Percentiles rank a stretch among this genome's conserved stretches.
Conservation (phyloP, 2,113 vertebrate species). For the Astur gentilis region DNA sequence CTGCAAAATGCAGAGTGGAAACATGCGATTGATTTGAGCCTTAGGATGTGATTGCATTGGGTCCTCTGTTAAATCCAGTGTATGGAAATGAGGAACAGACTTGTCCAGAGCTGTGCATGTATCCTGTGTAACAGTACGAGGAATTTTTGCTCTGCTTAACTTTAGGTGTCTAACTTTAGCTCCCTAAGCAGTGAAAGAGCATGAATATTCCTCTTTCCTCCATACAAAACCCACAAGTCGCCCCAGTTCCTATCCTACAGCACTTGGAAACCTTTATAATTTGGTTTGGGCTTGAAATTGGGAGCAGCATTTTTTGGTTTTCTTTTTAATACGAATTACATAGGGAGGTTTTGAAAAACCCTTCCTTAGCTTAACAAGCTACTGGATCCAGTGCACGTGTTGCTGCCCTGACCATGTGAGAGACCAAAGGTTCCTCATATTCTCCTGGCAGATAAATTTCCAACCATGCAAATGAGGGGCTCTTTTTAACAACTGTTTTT, state of each 20-base stretch:
- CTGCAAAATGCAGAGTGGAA: neutral
- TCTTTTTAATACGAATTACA: neutral
- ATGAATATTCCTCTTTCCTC: neutral
- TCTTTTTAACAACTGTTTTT: neutral
- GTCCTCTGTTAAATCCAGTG: neutral
- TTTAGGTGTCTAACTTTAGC: neutral
- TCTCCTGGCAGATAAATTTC: neutral
- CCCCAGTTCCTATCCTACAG: neutral
- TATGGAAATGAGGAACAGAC: neutral
- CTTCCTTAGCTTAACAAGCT: neutral
- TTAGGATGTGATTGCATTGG: neutral
- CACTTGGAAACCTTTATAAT: neutral
- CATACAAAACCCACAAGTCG: neutral
- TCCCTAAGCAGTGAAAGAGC: neutral
- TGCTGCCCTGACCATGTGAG: neutral
- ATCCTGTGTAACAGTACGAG: neutral
- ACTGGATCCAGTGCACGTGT: neutral
- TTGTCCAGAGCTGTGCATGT: neutral
- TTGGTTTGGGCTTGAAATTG: neutral
- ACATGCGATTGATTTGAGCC: constrained; percentile 2
- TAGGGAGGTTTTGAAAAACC: neutral
- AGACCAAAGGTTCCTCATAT: neutral
- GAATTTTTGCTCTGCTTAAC: neutral
- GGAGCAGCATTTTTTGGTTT: neutral
- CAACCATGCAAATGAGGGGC: neutral